These are phyloP conservation scores for Euplagia quadripunctaria DNA, from an alignment of 2,888 invertebrate species.

Conservation along the genomic window DNA sequence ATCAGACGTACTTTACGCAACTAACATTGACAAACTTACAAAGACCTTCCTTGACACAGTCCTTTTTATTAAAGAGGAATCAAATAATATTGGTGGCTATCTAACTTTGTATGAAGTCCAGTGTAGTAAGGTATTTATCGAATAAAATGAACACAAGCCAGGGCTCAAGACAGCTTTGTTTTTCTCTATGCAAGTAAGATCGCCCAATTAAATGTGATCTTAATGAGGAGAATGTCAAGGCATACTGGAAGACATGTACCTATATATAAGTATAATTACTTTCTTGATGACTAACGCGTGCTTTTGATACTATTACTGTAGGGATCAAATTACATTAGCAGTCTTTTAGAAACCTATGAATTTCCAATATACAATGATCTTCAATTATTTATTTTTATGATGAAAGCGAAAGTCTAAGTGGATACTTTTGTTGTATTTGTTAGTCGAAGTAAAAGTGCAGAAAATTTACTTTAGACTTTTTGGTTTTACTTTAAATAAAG, in stretches of 20 bases:
- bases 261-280: background rate
- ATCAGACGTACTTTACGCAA: conserved; percentile 2
- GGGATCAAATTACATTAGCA: conserved; percentile 1
- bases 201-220: conserved; percentile 1
- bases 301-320: background rate
- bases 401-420: background rate
- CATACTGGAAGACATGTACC: background rate
- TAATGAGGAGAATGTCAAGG: background rate
- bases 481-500: background rate
- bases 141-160: background rate
- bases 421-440: background rate
- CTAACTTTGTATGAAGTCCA: background rate
- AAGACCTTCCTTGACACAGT: background rate
- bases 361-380: conserved; percentile 1
- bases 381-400: conserved; percentile 13
- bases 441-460: conserved; percentile 1
- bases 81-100: background rate
- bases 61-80: background rate
- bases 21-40: conserved; percentile 1
- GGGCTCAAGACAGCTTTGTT: background rate
- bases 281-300: background rate
- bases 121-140: background rate
- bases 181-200: background rate
- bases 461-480: background rate
- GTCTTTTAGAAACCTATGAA: background rate